Conservation (phyloP, 2,797 vertebrate genomes). For the Melanotaenia nigrans region DNA sequence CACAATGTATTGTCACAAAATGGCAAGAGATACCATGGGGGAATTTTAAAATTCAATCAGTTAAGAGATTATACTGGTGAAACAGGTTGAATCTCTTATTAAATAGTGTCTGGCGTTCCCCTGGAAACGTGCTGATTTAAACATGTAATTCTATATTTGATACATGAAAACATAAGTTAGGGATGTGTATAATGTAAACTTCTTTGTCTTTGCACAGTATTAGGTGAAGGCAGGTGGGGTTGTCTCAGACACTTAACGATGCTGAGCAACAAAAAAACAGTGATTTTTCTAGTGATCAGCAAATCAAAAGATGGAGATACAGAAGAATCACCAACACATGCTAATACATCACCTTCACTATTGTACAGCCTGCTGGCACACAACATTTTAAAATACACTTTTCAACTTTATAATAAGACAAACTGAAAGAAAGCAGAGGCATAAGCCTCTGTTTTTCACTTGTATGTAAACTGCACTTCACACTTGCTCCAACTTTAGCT, state of each 20-base stretch:
- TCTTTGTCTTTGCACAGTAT: constrained; percentile 15
- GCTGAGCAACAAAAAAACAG: not conserved
- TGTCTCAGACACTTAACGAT: not conserved
- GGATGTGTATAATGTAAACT: constrained; percentile 12
- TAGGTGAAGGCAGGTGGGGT: not conserved
- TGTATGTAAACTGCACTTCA: constrained; percentile 22
- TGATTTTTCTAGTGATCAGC: not conserved
- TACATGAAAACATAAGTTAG: constrained; percentile 17
- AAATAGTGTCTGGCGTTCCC: constrained; percentile 27
- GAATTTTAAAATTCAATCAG: constrained; percentile 38
- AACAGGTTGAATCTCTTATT: constrained; percentile 42
- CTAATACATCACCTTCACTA: not conserved
- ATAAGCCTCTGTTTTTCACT: constrained; percentile 3
- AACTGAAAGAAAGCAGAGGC: not conserved
- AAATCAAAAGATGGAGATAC: not conserved
- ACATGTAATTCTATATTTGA: constrained; percentile 33
- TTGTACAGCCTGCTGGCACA: not conserved
- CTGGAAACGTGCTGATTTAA: constrained; percentile 41
- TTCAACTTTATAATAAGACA: not conserved
- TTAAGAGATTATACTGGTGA: constrained; percentile 35
- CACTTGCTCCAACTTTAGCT: constrained; percentile 30
- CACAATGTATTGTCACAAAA: constrained; percentile 53
- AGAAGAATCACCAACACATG: not conserved
- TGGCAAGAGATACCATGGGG: constrained; percentile 22
- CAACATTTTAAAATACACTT: not conserved